phyloP scores from a whole-genome alignment of 2,888 invertebrate genomes.

The Andrena bucephala region DNA sequence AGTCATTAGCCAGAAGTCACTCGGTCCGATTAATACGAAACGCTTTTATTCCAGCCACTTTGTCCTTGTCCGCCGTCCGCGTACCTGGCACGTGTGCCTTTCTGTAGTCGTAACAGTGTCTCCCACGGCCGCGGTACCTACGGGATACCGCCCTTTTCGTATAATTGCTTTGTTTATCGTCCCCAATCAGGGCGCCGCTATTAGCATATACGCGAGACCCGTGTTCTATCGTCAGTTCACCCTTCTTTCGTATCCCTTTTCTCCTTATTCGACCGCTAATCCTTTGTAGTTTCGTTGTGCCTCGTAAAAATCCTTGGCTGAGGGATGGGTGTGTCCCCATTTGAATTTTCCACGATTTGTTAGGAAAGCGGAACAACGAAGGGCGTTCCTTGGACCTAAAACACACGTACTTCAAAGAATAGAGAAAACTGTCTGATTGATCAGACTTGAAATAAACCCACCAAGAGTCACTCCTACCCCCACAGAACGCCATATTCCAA shows the following conservation, averaged over 20 bases:
- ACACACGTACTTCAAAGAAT: too few species aligned
- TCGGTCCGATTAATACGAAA: slow-evolving; percentile 64
- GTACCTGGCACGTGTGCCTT: slow-evolving; percentile 62
- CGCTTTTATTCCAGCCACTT: slow-evolving; percentile 66
- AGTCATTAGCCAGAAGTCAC: slow-evolving; percentile 64
- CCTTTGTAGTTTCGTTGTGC: slow-evolving; percentile 7
- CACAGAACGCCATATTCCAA: neutral
- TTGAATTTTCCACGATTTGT: neutral
- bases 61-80: slow-evolving; percentile 61
- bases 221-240: slow-evolving; percentile 50
- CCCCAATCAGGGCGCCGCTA: slow-evolving; percentile 79
- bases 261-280: slow-evolving; percentile 41
- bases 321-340: neutral
- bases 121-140: slow-evolving; percentile 60
- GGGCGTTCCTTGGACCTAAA: too few species aligned
- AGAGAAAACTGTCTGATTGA: too few species aligned
- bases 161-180: slow-evolving; percentile 85
- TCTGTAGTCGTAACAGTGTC: slow-evolving; percentile 55
- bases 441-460: too few species aligned
- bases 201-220: slow-evolving; percentile 80
- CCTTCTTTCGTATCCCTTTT: slow-evolving; percentile 40
- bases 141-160: slow-evolving; percentile 78
- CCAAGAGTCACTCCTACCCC: too few species aligned
- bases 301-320: neutral
- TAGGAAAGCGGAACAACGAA: neutral